Conservation (phyloP, 2,113 vertebrate species). For the Corythoichthys haematopterus region DNA sequence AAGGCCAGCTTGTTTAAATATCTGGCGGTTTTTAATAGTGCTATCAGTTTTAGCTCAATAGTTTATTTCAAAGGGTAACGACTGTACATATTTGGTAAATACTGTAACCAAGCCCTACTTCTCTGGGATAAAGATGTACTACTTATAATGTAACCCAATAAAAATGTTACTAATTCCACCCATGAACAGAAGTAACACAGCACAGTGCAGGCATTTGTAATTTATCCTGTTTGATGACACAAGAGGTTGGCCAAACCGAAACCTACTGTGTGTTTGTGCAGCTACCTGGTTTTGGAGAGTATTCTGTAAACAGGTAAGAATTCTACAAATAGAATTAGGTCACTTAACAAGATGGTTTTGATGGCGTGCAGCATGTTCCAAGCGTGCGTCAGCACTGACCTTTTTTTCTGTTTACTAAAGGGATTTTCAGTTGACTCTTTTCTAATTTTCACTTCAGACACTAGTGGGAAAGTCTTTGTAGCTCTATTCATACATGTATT, state of each 20-base stretch:
- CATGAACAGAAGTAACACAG: conserved; percentile 21
- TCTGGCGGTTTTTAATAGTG: neutral
- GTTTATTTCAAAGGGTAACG: neutral
- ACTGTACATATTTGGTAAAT: neutral
- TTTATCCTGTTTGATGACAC: conserved; percentile 54
- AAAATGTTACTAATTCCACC: neutral
- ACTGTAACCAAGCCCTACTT: neutral
- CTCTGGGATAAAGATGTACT: neutral
- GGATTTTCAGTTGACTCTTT: conserved; percentile 69
- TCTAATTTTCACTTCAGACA: conserved; percentile 42
- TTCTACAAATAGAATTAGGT: conserved; percentile 69
- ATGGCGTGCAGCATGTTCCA: conserved; percentile 51
- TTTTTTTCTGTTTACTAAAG: conserved; percentile 74
- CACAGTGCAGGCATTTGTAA: conserved; percentile 53
- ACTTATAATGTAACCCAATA: neutral
- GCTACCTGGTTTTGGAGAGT: conserved; percentile 59
- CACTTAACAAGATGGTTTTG: conserved; percentile 64
- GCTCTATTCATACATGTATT: neutral
- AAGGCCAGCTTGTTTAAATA: neutral
- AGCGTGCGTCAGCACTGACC: conserved; percentile 74
- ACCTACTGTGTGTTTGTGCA: conserved; percentile 58
- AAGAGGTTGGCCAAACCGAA: conserved; percentile 53
- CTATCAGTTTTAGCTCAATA: neutral
- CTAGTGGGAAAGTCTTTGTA: conserved; percentile 15
- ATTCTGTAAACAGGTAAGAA: conserved; percentile 67